Base-by-base conservation (phyloP, 37 sponge, comb jelly and placozoan genomes). In the Ephydatia muelleri region DNA sequence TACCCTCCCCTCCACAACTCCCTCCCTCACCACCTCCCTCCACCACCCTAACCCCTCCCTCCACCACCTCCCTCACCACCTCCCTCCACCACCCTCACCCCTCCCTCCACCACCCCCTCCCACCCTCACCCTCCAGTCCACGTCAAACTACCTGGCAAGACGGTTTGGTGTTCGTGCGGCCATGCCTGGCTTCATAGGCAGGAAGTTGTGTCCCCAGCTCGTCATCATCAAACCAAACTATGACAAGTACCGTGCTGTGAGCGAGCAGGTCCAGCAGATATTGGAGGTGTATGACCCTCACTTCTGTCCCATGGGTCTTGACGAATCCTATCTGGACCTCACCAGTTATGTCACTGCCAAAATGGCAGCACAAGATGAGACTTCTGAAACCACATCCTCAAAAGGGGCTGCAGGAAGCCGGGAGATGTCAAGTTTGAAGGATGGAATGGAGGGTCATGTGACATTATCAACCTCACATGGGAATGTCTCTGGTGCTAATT, bases 141-240 rank as follows among this genome's bases (percentile, higher is more conserved):
- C 99, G 28, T 98, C 99, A 28, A 98, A 98, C 80, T 98, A 98
- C 79, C 67, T 88, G 28, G 99, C 99, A 70, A 68, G 99, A 40
- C 77, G 86, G 69, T 94, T 73, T 84, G 99, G 99, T 31, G 96
- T 98, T 35, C 83, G 99, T 14, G 95, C 99, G 19, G 99, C 93
- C 26, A 98, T 98, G 99, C 97, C 99, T 4, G 98, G 98, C 0
- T 98, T 98, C 77, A 98, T 98, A 31, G 98, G 77, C n/a, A 91
- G 73, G 81, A 95, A 94, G 81, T 88, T 98, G 48, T 98, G 99
- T 73, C 97, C 99, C 26, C 76, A 88, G 6, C 74, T 98, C 16
- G 95, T 96, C 23, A 93, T 98, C 27, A 93, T 98, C 31, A 72
- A 67, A 1, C 68, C 82, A 19, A 79, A 95, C 72, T 94, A 75